A percentile compares a stretch with the other conserved stretches of the same genome.
These are phyloP conservation scores for Ectemnius lituratus DNA, from an alignment of 2,888 invertebrate species.

Conservation along the genomic window DNA sequence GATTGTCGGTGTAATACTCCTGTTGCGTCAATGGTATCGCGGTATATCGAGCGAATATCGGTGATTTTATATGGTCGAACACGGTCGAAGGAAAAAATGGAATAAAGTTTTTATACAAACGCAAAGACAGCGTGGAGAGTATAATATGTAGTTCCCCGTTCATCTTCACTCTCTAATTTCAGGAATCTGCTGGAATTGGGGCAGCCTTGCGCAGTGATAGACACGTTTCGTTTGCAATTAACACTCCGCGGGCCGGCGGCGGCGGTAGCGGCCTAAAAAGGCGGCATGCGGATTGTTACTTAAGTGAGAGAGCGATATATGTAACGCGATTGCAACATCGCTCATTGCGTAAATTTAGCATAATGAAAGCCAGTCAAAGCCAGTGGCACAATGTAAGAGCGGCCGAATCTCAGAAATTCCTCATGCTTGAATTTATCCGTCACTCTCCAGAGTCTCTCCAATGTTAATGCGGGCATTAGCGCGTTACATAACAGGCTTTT, in stretches of 20 bases:
- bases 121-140: background rate
- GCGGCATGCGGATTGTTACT: background rate
- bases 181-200: background rate
- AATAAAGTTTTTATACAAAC: constrained; percentile 63
- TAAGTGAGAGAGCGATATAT: background rate
- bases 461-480: background rate
- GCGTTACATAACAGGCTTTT: background rate
- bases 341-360: constrained; percentile 8
- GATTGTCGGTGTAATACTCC: constrained; percentile 48
- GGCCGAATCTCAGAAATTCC: background rate
- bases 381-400: background rate
- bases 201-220: background rate
- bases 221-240: constrained; percentile 4
- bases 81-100: constrained; percentile 17
- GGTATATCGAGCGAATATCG: constrained; percentile 56
- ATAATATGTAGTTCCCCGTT: background rate
- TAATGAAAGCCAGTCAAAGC: constrained; percentile 9
- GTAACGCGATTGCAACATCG: background rate
- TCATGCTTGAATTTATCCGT: background rate
- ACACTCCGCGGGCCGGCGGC: background rate
- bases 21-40: constrained; percentile 49
- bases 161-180: background rate
- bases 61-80: constrained; percentile 62
- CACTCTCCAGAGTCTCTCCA: background rate
- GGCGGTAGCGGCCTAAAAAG: background rate